Evolutionary conservation across 2,797 vertebrate species (phyloP).

Genomic region (Xyrichtys novacula): DNA sequence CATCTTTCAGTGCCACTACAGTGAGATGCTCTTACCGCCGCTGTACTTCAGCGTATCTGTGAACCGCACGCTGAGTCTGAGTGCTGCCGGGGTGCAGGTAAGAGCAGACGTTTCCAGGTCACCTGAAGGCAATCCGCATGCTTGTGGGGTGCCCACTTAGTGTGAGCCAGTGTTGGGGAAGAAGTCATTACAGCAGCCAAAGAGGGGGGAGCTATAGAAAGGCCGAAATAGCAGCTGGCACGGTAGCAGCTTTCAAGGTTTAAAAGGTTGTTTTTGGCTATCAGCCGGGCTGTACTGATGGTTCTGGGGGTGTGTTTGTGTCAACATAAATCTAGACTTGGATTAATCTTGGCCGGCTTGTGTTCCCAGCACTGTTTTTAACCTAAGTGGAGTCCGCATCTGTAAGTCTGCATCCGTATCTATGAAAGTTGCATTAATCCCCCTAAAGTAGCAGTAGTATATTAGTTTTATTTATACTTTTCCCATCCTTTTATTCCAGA

Average conservation of each 20-base stretch:
- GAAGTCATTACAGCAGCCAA: conserved; percentile 56
- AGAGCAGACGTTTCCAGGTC: conserved; percentile 70
- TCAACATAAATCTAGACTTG: neutral
- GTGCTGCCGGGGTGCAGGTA: conserved; percentile 58
- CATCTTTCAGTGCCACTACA: conserved; percentile 50
- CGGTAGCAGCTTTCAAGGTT: conserved; percentile 27
- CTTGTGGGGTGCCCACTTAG: conserved; percentile 53
- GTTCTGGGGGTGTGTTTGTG: conserved; percentile 7
- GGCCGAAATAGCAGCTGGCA: conserved; percentile 26
- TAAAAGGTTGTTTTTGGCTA: conserved; percentile 40
- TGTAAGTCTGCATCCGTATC: too few relatives aligned
- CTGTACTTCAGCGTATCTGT: conserved; percentile 21
- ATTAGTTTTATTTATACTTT: too few relatives aligned
- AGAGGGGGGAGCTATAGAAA: conserved; percentile 19
- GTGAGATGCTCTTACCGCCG: conserved; percentile 38
- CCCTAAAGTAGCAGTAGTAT: too few relatives aligned
- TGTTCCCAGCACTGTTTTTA: too few relatives aligned
- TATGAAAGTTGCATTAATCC: too few relatives aligned
- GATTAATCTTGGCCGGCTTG: too few relatives aligned
- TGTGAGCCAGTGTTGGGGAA: conserved; percentile 30
- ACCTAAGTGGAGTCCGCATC: too few relatives aligned
- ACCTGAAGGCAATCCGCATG: conserved; percentile 54
- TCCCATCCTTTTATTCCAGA: too few relatives aligned
- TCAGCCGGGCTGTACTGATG: neutral
- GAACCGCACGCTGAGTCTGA: conserved; percentile 35